phyloP scores from a whole-genome alignment of 2,113 vertebrate genomes.

The Dolichotis patagonum region DNA sequence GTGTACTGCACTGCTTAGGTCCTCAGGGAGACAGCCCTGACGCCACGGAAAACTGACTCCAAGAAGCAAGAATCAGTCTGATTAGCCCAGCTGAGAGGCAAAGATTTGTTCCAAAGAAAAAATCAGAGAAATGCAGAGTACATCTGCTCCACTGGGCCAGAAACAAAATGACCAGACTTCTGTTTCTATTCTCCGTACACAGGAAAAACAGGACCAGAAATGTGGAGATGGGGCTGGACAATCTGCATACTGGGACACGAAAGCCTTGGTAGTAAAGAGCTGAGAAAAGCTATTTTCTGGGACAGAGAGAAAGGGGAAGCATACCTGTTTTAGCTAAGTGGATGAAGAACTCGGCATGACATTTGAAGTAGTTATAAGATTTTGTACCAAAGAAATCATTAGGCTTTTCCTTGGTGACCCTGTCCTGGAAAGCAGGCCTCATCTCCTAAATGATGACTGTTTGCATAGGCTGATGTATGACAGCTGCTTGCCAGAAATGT shows the following conservation, averaged over 20 bases:
- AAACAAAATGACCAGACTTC: background rate
- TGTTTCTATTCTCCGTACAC: background rate
- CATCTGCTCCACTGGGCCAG: background rate
- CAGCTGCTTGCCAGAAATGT: background rate
- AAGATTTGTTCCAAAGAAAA: background rate
- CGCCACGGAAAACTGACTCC: background rate
- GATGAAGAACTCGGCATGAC: background rate
- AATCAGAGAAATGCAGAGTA: background rate
- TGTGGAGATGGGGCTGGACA: background rate
- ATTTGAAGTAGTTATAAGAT: background rate
- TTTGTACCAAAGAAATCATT: background rate
- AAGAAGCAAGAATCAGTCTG: background rate
- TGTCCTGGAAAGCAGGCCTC: conserved; percentile 19
- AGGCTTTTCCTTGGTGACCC: conserved; percentile 37
- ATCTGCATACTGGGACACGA: background rate
- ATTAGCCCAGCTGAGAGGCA: background rate
- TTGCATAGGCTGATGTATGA: conserved; percentile 32
- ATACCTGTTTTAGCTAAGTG: background rate
- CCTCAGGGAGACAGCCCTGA: background rate
- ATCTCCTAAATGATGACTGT: background rate
- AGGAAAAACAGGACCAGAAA: background rate
- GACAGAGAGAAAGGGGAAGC: background rate
- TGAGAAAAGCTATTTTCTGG: conserved; percentile 37
- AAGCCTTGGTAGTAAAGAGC: background rate
- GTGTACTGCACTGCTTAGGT: background rate